These are phyloP conservation scores for Laticauda laticaudata DNA, from an alignment of 2,113 vertebrate genomes.

Conservation along the genomic window DNA sequence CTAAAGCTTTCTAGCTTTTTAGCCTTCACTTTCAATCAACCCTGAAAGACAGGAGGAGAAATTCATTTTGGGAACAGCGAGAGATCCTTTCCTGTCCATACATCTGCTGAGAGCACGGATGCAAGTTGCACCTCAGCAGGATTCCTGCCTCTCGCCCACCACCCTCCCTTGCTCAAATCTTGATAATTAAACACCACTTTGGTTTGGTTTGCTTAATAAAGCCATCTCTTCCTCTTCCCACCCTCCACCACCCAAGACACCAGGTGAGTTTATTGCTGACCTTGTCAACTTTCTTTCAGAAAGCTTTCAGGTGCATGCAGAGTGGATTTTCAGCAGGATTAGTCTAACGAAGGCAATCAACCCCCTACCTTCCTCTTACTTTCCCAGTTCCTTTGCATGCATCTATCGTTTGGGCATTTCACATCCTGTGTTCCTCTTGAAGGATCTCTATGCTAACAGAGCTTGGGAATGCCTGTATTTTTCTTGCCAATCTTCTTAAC, in stretches of 20 bases:
- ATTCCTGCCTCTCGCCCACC: constrained; percentile 60
- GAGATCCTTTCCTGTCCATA: constrained; percentile 64
- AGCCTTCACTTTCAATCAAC: constrained; percentile 72
- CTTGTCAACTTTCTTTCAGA: constrained; percentile 52
- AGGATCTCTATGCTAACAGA: constrained; percentile 26
- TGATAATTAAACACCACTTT: constrained; percentile 71
- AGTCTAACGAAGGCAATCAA: neutral
- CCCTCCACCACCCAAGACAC: neutral
- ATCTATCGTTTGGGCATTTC: constrained; percentile 39
- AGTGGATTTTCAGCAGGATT: constrained; percentile 32
- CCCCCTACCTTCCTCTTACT: constrained; percentile 11
- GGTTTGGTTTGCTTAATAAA: constrained; percentile 41
- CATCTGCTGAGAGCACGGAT: constrained; percentile 57
- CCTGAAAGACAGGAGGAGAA: constrained; percentile 65
- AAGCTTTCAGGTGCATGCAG: constrained; percentile 42
- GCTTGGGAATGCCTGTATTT: constrained; percentile 46
- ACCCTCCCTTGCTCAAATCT: constrained; percentile 58
- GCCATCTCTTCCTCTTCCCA: neutral
- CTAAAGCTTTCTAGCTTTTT: constrained; percentile 59
- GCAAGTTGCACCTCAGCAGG: constrained; percentile 61
- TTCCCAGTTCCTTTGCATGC: constrained; percentile 28
- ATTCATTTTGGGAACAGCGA: constrained; percentile 69
- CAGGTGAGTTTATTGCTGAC: constrained; percentile 38
- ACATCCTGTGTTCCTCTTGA: constrained; percentile 57
- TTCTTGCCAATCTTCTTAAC: constrained; percentile 46